Conservation (phyloP, 2,797 vertebrate genomes). For the Notamacropus eugenii region DNA sequence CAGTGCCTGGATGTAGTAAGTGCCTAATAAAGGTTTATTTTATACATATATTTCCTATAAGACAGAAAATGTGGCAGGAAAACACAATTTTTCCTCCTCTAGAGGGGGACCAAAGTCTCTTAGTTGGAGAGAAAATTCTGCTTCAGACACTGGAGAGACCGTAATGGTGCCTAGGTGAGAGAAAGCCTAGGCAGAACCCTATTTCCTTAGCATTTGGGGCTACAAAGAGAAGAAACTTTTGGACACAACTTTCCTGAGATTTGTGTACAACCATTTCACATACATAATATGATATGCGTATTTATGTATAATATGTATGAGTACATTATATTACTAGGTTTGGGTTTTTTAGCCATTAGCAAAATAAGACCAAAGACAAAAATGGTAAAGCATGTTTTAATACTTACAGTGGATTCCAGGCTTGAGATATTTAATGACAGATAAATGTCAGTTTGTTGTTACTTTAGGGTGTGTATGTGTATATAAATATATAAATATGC, state of each 20-base stretch:
- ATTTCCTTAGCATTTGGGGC: not conserved
- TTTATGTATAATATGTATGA: not conserved
- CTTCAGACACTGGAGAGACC: not conserved
- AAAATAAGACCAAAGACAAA: not conserved
- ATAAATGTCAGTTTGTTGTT: not conserved
- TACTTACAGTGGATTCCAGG: not conserved
- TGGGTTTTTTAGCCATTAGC: not conserved
- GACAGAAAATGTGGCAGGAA: slow-evolving; percentile 44
- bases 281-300: not conserved
- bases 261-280: not conserved
- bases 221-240: not conserved
- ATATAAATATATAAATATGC: not conserved
- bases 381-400: not conserved
- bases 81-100: slow-evolving; percentile 14
- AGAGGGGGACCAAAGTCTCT: slow-evolving; percentile 11
- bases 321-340: not conserved
- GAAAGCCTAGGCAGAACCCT: not conserved
- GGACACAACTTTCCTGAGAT: not conserved
- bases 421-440: not conserved
- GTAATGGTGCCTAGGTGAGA: not conserved
- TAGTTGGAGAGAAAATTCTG: slow-evolving; percentile 16
- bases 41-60: not conserved
- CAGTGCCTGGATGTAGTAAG: not conserved
- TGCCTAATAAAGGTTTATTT: not conserved
- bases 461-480: not conserved